These are phyloP conservation scores for Drosophila ogumai DNA, from an alignment of 1,140 invertebrate species.

Conservation along the genomic window DNA sequence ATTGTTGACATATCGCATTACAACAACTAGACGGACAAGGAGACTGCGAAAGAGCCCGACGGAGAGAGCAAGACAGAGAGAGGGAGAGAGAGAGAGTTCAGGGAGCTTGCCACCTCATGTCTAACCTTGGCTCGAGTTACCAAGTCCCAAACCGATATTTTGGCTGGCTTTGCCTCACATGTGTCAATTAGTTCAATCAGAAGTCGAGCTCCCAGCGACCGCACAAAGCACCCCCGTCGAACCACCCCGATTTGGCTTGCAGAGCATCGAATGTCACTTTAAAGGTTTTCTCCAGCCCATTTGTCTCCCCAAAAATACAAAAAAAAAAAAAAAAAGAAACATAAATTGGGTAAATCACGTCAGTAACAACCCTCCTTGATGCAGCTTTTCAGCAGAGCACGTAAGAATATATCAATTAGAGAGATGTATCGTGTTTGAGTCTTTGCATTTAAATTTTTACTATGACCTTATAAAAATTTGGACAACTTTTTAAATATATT, in stretches of 20 bases:
- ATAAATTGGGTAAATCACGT: conserved; percentile 24
- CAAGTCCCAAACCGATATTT: conserved; percentile 57
- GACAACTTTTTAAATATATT: no score
- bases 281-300: conserved; percentile 36
- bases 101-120: conserved; percentile 9
- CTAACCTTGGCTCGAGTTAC: conserved; percentile 51
- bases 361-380: conserved; percentile 9
- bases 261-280: conserved; percentile 45
- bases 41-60: background rate
- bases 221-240: conserved; percentile 40
- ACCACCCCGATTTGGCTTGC: conserved; percentile 6
- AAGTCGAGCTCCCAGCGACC: conserved; percentile 54
- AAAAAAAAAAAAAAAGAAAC: background rate
- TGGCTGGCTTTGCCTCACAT: conserved; percentile 46
- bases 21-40: conserved; percentile 25
- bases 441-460: background rate
- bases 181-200: conserved; percentile 81
- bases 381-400: background rate
- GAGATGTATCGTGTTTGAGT: conserved; percentile 2
- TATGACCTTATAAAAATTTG: no score
- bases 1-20: conserved; percentile 82
- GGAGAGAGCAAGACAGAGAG: background rate
- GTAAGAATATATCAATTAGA: conserved; percentile 53
- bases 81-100: conserved; percentile 29
- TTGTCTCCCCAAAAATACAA: conserved; percentile 19